A percentile compares a stretch with the other conserved stretches of the same genome.
phyloP scores from a whole-genome alignment of 2,888 invertebrate genomes.

The Oxystoma pomonae region DNA sequence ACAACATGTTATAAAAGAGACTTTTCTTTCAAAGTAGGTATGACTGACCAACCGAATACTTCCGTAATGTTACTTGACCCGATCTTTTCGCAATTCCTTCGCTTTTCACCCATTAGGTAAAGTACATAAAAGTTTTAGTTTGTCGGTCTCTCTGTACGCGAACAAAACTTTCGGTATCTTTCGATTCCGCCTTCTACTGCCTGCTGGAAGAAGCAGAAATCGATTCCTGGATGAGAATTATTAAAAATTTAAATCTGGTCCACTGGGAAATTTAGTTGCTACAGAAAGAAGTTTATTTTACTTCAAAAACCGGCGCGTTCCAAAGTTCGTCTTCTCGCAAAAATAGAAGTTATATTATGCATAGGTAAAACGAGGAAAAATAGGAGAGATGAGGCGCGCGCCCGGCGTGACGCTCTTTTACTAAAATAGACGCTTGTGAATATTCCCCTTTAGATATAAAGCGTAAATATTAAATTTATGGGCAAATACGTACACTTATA shows the following conservation, averaged over 20 bases:
- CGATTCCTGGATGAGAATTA: background rate
- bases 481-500: no score
- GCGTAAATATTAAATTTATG: no score
- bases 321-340: background rate
- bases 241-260: background rate
- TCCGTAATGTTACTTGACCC: no score
- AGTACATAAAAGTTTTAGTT: background rate
- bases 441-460: background rate
- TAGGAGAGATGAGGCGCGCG: background rate
- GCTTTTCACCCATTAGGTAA: background rate
- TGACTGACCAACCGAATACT: no score
- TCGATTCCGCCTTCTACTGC: background rate
- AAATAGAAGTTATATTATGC: background rate
- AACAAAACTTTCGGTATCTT: background rate
- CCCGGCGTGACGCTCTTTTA: background rate
- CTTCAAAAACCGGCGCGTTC: background rate
- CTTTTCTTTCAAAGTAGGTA: no score
- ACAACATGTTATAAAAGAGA: no score
- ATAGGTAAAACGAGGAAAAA: background rate
- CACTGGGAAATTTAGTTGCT: background rate
- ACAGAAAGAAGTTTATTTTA: background rate
- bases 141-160: background rate
- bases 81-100: no score
- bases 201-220: background rate
- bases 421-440: background rate